Base-by-base conservation (phyloP, 2,888 invertebrate genomes). In the Oxytorus armatus region DNA sequence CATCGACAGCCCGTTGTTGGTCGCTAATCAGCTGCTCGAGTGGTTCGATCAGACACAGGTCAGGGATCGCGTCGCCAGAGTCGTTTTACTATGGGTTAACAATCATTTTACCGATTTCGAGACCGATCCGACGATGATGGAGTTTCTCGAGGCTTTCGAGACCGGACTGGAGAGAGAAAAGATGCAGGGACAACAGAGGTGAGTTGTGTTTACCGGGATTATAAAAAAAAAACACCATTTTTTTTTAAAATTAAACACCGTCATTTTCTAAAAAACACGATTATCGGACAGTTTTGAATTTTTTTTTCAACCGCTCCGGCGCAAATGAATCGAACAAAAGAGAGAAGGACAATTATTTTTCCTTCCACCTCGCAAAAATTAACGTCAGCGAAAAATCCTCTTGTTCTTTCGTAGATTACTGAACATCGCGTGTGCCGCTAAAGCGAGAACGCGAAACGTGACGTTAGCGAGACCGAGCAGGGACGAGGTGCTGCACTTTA, bases 41-140 rank as follows among this genome's bases (percentile, higher is more conserved):
- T 98, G 98, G 98, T 98, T 98, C 89, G 95, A 96, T 84, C 97
- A 98, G 90, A 93, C 95, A 4, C 93, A 95, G 79, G 93, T 96
- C 33, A 93, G 96, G 84, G 96, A 98, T 92, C 95, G 98, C 90
- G 99, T 99, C 3, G 98, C 99, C 0, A 94, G 99, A 77, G 98
- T 99, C 0, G 97, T 99, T 8, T 93, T 99, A 51, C 94, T 99
- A 8, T 99, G 99, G 99, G 99, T 99, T 0, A 99, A 99, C 92
- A 99, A 98, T 92, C 98, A 99, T 92, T 99, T 98, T 90, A 98
- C 98, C 47, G 99, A 99, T 91, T 99, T 99, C 92, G 98, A 98
- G 93, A 98, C 97, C 4, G 97, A 98, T 92, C 96, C 97, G 21
- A 95, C 95, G 78, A 98, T 99, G 98, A 98, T 98, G 95, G 98